Evolutionary conservation across 2,888 invertebrate genomes (phyloP), one percentile per base, ranked within the genome.

Genomic region (Tachina fera): DNA sequence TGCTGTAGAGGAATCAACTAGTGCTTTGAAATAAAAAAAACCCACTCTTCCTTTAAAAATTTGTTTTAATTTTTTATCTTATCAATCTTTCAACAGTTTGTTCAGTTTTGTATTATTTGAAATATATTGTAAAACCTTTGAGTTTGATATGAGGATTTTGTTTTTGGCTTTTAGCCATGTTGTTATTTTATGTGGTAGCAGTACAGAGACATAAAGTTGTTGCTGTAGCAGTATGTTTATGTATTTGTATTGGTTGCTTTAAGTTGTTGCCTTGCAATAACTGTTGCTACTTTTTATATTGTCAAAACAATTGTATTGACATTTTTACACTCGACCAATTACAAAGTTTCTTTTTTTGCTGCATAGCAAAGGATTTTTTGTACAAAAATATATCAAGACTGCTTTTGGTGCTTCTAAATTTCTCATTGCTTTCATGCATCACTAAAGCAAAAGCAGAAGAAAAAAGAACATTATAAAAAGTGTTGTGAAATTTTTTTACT

Each of bases 101-200:
- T 45, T 76, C 6, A 49, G 14, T 22, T 11, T 56, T 10, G 22
- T 19, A 11, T 41, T 49, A 41, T 41, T 39, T 53, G 53, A 19
- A 39, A 56, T 56, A 8, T n/a, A 53, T 72, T 39, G 14, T 39
- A 63, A 71, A 63, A 63, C 63, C 53, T 47, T n/a, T 45, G 71
- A 19, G 13, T 61, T 78, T 43, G 11, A 19, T 41, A 43, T 60
- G 14, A 43, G 47, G 41, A 45, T 39, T 79, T 67, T n/a, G 8
- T 49, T 61, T 45, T 84, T 84, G 84, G 80, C 80, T 76, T 65
- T 51, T 13, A 51, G 80, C 84, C 84, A 84, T 67, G 19, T 70
- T 79, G 22, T 71, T 11, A 16, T 31, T 65, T 45, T 9, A 43
- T 39, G 10, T 14, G 31, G 31, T 47, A 58, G n/a, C n/a, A n/a